A percentile compares a stretch with the other conserved stretches of the same genome.
phyloP scores from a whole-genome alignment of 1,140 invertebrate genomes.

The Pectinophora gossypiella region DNA sequence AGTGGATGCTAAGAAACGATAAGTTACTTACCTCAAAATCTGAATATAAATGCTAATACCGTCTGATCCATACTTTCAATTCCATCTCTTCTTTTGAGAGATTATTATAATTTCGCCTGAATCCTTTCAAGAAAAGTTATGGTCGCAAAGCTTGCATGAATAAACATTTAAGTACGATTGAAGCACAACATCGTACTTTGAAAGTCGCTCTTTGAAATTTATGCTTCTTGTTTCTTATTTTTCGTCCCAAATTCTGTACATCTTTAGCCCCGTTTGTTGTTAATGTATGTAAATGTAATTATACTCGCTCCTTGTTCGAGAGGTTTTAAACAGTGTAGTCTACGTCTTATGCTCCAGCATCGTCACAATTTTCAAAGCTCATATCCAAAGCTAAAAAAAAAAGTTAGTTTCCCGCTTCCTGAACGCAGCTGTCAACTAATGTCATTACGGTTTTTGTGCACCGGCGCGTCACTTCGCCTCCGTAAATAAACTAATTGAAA shows the following conservation, averaged over 20 bases:
- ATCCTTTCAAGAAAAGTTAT: constrained; percentile 51
- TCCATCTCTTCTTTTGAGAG: constrained; percentile 47
- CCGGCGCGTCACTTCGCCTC: no score
- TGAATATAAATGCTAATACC: constrained; percentile 64
- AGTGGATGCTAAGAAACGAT: constrained; percentile 45
- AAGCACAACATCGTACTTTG: constrained; percentile 21
- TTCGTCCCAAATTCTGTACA: not conserved
- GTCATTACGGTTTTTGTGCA: no score
- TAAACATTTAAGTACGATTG: constrained; percentile 50
- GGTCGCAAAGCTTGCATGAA: constrained; percentile 42
- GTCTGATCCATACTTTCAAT: constrained; percentile 62
- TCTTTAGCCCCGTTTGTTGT: no score
- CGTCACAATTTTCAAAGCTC: no score
- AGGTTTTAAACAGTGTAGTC: no score
- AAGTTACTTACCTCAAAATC: constrained; percentile 58
- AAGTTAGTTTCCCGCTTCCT: no score
- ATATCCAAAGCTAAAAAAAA: no score
- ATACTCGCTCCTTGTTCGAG: no score
- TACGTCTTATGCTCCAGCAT: no score
- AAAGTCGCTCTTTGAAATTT: constrained; percentile 1
- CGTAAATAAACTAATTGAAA: no score
- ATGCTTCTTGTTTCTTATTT: constrained; percentile 4
- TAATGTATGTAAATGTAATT: no score
- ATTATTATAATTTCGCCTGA: constrained; percentile 61
- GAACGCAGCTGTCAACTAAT: no score